These are phyloP conservation scores for Brachypteracias leptosomus DNA, from an alignment of 2,113 vertebrate species.

Conservation along the genomic window DNA sequence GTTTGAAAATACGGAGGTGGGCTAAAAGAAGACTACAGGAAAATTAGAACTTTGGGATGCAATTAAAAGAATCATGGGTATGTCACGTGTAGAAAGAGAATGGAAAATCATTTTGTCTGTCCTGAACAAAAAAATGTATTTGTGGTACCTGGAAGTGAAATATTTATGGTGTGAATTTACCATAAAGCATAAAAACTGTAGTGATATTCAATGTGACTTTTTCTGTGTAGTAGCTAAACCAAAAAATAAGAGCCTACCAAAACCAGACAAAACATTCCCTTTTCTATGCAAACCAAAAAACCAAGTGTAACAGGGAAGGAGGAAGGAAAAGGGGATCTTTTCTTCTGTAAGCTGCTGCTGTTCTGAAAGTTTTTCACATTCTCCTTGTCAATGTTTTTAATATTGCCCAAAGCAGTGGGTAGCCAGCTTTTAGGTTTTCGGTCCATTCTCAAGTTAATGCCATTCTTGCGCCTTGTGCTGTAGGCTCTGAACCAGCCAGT, in stretches of 20 bases:
- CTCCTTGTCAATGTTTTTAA: background rate
- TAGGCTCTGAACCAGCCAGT: background rate
- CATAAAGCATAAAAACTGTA: conserved; percentile 3
- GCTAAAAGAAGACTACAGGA: background rate
- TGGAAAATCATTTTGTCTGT: background rate
- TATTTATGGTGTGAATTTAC: conserved; percentile 5
- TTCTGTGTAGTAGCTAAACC: conserved; percentile 51
- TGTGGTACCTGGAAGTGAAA: conserved; percentile 6
- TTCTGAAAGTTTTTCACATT: background rate
- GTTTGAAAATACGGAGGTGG: conserved; percentile 1
- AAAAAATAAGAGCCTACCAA: conserved; percentile 21
- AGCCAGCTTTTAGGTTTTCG: background rate
- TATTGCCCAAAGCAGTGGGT: background rate
- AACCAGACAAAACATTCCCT: background rate
- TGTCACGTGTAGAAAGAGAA: background rate
- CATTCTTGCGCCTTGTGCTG: background rate
- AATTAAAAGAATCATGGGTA: background rate
- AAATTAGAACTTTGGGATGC: background rate
- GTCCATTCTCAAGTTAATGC: background rate
- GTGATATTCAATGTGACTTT: background rate
- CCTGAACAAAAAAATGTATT: background rate
- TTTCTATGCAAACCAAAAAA: conserved; percentile 68
- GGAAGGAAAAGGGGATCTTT: background rate
- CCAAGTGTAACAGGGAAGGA: background rate
- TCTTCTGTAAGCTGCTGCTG: background rate